Conservation (phyloP, 2,113 vertebrate species). For the Melanerpes formicivorus region DNA sequence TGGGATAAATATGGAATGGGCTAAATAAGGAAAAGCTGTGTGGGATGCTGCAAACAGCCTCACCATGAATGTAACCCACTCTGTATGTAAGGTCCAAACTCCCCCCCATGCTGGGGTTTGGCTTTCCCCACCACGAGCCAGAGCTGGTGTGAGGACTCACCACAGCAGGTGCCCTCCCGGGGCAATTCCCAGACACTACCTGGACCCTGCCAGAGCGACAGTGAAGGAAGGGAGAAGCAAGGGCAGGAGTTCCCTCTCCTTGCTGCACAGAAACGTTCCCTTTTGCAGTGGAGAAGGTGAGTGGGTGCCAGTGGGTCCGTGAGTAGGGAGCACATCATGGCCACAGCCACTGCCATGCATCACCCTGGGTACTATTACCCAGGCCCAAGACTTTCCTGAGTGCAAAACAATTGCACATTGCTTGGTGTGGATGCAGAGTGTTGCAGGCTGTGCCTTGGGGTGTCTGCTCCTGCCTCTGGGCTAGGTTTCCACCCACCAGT, state of each 20-base stretch:
- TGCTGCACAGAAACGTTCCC: background rate
- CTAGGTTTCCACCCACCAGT: background rate
- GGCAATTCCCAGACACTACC: background rate
- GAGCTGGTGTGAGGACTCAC: background rate
- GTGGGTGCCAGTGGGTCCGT: background rate
- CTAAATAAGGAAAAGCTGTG: conserved; percentile 47
- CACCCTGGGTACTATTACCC: too few relatives aligned
- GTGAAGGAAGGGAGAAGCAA: background rate
- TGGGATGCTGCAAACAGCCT: conserved; percentile 40
- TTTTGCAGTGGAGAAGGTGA: background rate
- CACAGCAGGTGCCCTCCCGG: accelerated
- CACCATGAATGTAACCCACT: background rate
- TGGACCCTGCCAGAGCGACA: accelerated
- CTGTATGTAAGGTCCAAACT: background rate
- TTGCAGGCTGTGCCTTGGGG: too few relatives aligned
- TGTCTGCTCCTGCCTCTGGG: background rate
- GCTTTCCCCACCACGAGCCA: background rate
- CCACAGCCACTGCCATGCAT: background rate
- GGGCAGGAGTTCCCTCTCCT: background rate
- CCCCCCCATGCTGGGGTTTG: background rate
- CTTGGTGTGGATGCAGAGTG: background rate
- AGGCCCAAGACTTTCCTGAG: background rate
- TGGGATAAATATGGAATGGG: background rate
- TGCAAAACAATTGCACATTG: background rate
- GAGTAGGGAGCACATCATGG: background rate